Conservation (phyloP, 1,140 invertebrate species). For the Aporrectodea caliginosa region DNA sequence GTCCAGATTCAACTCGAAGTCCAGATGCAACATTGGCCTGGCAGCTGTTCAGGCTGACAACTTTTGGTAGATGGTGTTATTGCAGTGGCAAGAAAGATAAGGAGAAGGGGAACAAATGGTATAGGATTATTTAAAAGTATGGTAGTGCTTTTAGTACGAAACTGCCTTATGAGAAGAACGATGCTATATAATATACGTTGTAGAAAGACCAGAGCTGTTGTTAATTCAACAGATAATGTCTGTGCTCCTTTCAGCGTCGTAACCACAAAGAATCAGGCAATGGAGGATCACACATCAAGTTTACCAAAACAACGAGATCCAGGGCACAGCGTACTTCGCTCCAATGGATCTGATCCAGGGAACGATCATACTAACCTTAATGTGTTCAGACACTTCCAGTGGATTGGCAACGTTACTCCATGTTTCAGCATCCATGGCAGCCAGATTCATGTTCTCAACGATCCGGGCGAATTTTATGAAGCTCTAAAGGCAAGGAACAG, state of each 20-base stretch:
- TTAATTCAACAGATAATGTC: conserved; percentile 19
- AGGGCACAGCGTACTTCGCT: neutral
- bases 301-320: neutral
- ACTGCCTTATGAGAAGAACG: no score
- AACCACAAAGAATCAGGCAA: neutral
- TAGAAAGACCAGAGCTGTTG: no score
- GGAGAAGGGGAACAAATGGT: no score
- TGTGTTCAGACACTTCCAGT: neutral
- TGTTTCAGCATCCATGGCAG: neutral
- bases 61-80: no score
- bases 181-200: no score
- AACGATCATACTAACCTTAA: neutral
- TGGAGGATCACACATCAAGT: neutral
- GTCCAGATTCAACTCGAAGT: no score
- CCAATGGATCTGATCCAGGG: neutral
- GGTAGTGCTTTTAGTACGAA: no score
- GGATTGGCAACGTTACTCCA: neutral
- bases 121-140: no score
- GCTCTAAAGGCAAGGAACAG: neutral
- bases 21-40: no score
- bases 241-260: neutral
- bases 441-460: neutral
- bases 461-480: neutral
- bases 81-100: no score
- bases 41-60: no score